Conservation (phyloP, 1,140 invertebrate genomes). For the Thaumetopoea pityocampa region DNA sequence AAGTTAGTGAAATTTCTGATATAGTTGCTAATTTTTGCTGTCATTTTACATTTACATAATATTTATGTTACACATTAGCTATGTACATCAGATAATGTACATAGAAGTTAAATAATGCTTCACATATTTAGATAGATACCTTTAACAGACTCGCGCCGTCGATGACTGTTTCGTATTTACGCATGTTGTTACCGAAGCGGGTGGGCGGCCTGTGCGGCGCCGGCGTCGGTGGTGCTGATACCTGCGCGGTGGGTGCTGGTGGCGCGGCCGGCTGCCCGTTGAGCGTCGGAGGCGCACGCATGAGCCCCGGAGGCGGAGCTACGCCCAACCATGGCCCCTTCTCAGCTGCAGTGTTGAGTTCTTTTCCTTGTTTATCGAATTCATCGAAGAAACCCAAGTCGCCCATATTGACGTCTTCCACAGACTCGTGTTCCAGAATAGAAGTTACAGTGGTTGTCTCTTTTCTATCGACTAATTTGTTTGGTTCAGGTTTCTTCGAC, state of each 20-base stretch:
- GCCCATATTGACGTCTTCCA: constrained; percentile 24
- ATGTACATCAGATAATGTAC: too few relatives aligned
- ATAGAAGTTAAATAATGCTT: too few relatives aligned
- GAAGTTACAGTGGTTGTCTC: neutral
- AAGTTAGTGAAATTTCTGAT: too few relatives aligned
- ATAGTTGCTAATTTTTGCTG: too few relatives aligned
- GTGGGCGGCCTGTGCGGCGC: constrained; percentile 13
- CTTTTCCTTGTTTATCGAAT: constrained; percentile 21
- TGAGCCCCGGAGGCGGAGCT: too few relatives aligned
- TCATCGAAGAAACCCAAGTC: constrained; percentile 28
- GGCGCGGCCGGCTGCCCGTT: too few relatives aligned
- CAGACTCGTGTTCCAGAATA: constrained; percentile 9
- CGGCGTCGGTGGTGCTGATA: neutral
- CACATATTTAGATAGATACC: constrained; percentile 25
- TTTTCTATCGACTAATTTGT: constrained; percentile 19
- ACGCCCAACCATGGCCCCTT: neutral
- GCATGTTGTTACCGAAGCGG: constrained; percentile 36
- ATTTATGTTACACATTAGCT: too few relatives aligned
- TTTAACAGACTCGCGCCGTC: constrained; percentile 43
- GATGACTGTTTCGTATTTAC: constrained; percentile 45
- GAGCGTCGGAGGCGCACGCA: too few relatives aligned
- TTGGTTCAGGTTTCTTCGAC: constrained; percentile 14
- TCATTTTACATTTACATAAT: too few relatives aligned
- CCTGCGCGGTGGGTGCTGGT: neutral
- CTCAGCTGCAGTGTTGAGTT: neutral